phyloP scores from a whole-genome alignment of 2,797 vertebrate species.

The Rachycentron canadum region DNA sequence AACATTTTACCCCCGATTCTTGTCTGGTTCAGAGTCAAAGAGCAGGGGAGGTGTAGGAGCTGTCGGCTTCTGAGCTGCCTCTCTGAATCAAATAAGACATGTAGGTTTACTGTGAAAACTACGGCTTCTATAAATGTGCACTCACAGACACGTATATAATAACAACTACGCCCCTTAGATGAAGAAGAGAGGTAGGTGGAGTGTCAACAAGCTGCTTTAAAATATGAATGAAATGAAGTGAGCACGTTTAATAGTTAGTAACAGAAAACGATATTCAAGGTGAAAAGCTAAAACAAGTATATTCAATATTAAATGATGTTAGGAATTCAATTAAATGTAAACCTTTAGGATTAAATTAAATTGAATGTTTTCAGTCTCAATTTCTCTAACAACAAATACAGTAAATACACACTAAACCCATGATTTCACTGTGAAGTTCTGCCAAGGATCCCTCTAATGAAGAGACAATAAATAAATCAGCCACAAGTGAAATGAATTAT shows the following conservation, averaged over 20 bases:
- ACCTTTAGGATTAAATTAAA: background rate
- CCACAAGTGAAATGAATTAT: background rate
- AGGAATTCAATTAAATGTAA: background rate
- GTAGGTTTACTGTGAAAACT: constrained; percentile 44
- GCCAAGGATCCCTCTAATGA: background rate
- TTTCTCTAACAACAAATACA: background rate
- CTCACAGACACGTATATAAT: background rate
- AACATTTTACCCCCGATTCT: background rate
- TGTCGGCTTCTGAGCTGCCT: constrained; percentile 19
- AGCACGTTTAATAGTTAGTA: background rate
- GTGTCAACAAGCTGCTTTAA: background rate
- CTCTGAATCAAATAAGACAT: constrained; percentile 58
- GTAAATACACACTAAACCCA: background rate
- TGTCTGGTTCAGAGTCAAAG: constrained; percentile 19
- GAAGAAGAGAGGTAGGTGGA: background rate
- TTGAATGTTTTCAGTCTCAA: background rate
- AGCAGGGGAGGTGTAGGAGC: constrained; percentile 24
- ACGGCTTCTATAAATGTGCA: constrained; percentile 6
- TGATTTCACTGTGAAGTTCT: background rate
- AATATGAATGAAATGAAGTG: constrained; percentile 21
- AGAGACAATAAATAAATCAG: background rate
- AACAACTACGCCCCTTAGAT: constrained; percentile 17
- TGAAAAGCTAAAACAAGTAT: background rate
- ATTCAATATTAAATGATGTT: constrained; percentile 12
- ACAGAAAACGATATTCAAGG: background rate